Evolutionary conservation across 2,797 vertebrate genomes (phyloP), one percentile per base, ranked within the genome.

Genomic region (Phyllotis vaccarum): DNA sequence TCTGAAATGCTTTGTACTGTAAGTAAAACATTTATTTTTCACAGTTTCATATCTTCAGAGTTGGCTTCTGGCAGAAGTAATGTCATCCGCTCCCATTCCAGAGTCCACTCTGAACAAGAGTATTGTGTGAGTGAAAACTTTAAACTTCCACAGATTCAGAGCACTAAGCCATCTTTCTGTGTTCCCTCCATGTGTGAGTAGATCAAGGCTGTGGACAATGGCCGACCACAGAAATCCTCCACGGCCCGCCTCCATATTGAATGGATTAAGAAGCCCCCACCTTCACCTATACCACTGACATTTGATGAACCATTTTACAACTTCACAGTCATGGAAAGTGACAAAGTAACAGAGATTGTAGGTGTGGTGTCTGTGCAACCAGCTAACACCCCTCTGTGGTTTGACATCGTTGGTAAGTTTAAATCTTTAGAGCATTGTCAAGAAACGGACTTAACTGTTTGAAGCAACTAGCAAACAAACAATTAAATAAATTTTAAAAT

Each of bases 161-260:
- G 31, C 58, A 89, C 93, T 97, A 70, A 97, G 68, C 62, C 24
- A 0, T 82, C 34, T 93, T 94, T 91, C 96, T 95, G 31, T 98
- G 56, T 97, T 96, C 88, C 92, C 88, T 98, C 97, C 89, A 1
- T 96, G 31, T 86, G 56, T 97, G 92, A 92, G 90, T 97, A 99
- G 99, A 99, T 99, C 94, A 99, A 99, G 98, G 99, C 99, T 0
- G 99, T 99, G 79, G 99, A 99, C 98, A 99, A 99, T 0, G 99
- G 99, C 0, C 99, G 99, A 58, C 99, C 99, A 66, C 99, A 99
- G 97, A 99, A 99, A 89, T 99, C 99, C 46, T 99, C 99, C 16
- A 99, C 99, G 0, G 99, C 99, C 1, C 99, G 99, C 22, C 98
- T 99, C 56, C 99, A 99, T 89, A 99, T 99, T 0, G 99, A 99